Evolutionary conservation across 2,797 vertebrate species (phyloP), one percentile per base, ranked within the genome.

Genomic region (Danio kyathit): DNA sequence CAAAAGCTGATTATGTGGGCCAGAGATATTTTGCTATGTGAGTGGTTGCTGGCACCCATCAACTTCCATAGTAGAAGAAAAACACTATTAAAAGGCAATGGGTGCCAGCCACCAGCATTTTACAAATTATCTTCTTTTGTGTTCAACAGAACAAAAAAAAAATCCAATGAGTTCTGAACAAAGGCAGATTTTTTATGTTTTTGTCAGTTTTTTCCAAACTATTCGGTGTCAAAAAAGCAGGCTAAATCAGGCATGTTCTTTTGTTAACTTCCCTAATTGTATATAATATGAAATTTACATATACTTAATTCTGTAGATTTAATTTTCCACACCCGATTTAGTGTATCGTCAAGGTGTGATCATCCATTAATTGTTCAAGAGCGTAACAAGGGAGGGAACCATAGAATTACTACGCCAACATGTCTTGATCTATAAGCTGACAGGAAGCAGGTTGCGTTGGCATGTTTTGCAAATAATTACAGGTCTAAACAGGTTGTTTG

Each of bases 261-360:
- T 65, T 43, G 67, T 80, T 16, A 41, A 71, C 46, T 16, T 43
- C 29, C 51, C 29, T 61, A 51, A 70, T 70, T 73, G 78, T 80
- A 63, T 46, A 14, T 65, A 65, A 80, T 71, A 51, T 38, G 13
- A 63, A 17, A 72, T 80, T 73, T 65, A 65, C 60, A 46, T 63
- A 44, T 3, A 7, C 19, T 17, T 44, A 46, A 73, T 65, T 57
- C 3, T 14, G 5, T 21, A 49, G 41, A 80, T 74, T 57, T 6
- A 8, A 65, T 80, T 80, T 71, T 66, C 12, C 44, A 3, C 43
- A 40, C 19, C 78, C 52, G 17, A 64, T 63, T 63, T 56, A 40
- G 51, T 57, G 49, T 19, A 57, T 48, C 12, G 0, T 48, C 70
- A 65, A 80, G 60, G 60, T 74, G 70, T 66, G 51, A 80, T 74